phyloP scores from a whole-genome alignment of 2,797 vertebrate genomes.

The Sciurus vulgaris region DNA sequence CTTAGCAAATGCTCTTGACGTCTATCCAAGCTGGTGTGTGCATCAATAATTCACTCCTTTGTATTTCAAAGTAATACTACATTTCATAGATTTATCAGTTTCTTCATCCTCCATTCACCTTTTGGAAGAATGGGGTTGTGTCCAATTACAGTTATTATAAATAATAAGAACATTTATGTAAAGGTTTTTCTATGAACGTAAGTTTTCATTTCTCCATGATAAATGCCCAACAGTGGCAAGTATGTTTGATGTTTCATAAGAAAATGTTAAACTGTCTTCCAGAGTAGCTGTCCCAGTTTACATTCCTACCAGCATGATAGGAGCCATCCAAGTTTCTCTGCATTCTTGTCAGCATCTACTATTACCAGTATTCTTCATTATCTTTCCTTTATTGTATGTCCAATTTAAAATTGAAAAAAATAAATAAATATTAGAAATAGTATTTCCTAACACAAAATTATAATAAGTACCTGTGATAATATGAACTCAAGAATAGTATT shows the following conservation, averaged over 20 bases:
- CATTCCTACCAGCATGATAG: neutral
- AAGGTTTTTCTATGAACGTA: neutral
- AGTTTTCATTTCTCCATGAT: slow-evolving; percentile 23
- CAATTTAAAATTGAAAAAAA: slow-evolving; percentile 18
- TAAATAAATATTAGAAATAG: neutral
- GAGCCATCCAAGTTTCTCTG: slow-evolving; percentile 1
- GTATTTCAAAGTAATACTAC: neutral
- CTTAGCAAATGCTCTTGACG: neutral
- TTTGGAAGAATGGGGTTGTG: neutral
- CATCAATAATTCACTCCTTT: neutral
- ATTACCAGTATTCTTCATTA: neutral
- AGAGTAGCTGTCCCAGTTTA: neutral
- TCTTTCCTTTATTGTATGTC: neutral
- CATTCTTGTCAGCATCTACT: neutral
- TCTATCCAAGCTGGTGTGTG: neutral
- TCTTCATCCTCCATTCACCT: neutral
- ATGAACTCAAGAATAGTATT: neutral
- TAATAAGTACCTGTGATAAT: neutral
- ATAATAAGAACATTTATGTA: neutral
- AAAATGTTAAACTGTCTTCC: neutral
- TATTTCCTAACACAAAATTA: slow-evolving; percentile 7
- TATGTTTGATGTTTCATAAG: slow-evolving; percentile 9
- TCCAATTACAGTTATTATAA: neutral
- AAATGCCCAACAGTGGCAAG: neutral
- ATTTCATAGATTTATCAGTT: neutral